Conservation (phyloP, 2,113 vertebrate species). For the Apodemus sylvaticus region DNA sequence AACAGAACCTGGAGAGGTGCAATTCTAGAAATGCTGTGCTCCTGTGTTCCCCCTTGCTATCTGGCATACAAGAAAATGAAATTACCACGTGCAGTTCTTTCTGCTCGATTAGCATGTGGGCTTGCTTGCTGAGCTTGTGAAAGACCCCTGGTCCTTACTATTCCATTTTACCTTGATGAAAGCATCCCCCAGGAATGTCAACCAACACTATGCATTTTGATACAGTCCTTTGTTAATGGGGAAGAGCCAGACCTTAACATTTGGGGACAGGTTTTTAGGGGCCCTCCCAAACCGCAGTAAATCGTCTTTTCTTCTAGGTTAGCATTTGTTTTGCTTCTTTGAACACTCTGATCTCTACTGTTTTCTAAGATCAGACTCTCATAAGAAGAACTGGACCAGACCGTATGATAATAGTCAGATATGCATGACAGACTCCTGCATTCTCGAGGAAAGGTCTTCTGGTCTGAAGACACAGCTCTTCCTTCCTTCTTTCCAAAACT, state of each 20-base stretch:
- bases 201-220: background rate
- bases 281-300: background rate
- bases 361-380: conserved; percentile 35
- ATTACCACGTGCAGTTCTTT: background rate
- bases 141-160: background rate
- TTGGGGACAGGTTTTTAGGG: background rate
- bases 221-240: background rate
- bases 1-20: conserved; percentile 40
- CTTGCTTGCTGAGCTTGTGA: conserved; percentile 11
- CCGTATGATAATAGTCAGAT: background rate
- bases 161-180: conserved; percentile 8
- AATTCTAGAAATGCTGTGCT: background rate
- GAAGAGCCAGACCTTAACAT: conserved; percentile 15
- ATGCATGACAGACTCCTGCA: background rate
- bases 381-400: background rate
- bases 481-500: background rate
- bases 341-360: background rate
- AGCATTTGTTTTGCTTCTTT: background rate
- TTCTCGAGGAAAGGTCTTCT: background rate
- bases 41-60: conserved; percentile 21
- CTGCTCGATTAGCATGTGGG: background rate
- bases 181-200: background rate
- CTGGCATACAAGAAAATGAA: conserved; percentile 52
- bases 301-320: background rate
- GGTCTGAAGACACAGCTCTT: conserved; percentile 18